phyloP scores from a whole-genome alignment of 2,113 vertebrate genomes.

The Andinoacara biseriatus region DNA sequence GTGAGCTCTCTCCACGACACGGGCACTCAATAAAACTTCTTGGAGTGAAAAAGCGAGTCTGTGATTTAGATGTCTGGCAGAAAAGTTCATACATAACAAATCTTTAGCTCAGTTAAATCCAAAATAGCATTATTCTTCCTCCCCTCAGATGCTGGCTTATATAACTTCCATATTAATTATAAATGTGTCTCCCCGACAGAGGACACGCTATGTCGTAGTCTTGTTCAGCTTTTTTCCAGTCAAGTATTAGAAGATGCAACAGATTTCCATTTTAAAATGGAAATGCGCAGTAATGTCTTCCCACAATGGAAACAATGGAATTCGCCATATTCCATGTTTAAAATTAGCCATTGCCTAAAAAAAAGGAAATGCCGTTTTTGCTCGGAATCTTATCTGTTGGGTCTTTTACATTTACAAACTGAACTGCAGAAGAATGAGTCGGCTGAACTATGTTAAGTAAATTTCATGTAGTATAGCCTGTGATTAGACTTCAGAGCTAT shows the following conservation, averaged over 20 bases:
- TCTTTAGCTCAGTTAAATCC: neutral
- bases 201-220: conserved; percentile 41
- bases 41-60: neutral
- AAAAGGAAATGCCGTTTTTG: neutral
- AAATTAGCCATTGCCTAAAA: conserved; percentile 1
- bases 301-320: conserved; percentile 62
- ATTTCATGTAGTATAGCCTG: conserved; percentile 51
- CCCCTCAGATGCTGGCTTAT: conserved; percentile 23
- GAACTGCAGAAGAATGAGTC: neutral
- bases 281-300: conserved; percentile 47
- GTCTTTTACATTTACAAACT: neutral
- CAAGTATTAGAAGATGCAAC: conserved; percentile 38
- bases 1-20: neutral
- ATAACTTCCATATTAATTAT: conserved; percentile 35
- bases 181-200: conserved; percentile 19
- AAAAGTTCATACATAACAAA: conserved; percentile 18
- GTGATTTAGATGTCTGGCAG: conserved; percentile 2
- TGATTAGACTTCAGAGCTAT: conserved; percentile 74
- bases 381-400: neutral
- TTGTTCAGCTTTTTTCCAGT: conserved; percentile 34
- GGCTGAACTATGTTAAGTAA: conserved; percentile 27
- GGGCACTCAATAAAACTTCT: neutral
- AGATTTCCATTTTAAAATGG: conserved; percentile 68
- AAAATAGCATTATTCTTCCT: neutral
- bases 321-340: conserved; percentile 55